phyloP scores from a whole-genome alignment of 2,888 invertebrate species.

The Rhogogaster chlorosoma region DNA sequence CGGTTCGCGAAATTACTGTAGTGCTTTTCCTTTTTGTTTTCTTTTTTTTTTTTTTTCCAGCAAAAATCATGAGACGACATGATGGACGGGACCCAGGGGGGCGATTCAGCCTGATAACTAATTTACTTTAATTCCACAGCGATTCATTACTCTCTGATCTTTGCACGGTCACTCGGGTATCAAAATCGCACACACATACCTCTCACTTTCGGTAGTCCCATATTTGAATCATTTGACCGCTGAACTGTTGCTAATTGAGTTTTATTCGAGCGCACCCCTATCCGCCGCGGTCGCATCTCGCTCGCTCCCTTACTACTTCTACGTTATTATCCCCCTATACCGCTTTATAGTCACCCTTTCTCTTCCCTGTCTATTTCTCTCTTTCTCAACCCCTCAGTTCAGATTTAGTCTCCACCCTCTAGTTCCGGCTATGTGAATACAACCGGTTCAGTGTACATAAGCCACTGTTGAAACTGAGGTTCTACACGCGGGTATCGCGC shows the following conservation, averaged over 20 bases:
- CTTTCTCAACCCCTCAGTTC: not conserved
- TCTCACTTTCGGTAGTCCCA: not conserved
- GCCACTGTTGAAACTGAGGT: slow-evolving; percentile 36
- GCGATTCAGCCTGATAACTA: not conserved
- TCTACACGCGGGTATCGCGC: not conserved
- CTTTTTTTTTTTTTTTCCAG: not conserved
- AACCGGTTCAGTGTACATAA: slow-evolving; percentile 43
- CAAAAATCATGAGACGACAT: not conserved
- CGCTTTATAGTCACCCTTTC: not conserved
- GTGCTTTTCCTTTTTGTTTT: too few species aligned
- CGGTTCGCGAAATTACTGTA: not conserved
- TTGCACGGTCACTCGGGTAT: slow-evolving; percentile 15
- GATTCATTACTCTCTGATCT: slow-evolving; percentile 23
- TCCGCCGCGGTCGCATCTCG: not conserved
- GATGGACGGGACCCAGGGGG: not conserved
- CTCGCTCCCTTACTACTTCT: not conserved
- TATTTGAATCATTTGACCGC: slow-evolving; percentile 57
- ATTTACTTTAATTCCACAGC: not conserved
- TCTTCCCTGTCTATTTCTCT: not conserved
- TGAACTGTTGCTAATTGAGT: slow-evolving; percentile 62
- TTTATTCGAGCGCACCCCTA: slow-evolving; percentile 51
- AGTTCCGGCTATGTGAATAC: slow-evolving; percentile 7
- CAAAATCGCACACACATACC: not conserved
- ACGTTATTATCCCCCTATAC: not conserved
- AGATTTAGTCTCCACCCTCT: slow-evolving; percentile 16